These are phyloP conservation scores for Volucella zonaria DNA, from an alignment of 2,888 invertebrate genomes.

Conservation along the genomic window DNA sequence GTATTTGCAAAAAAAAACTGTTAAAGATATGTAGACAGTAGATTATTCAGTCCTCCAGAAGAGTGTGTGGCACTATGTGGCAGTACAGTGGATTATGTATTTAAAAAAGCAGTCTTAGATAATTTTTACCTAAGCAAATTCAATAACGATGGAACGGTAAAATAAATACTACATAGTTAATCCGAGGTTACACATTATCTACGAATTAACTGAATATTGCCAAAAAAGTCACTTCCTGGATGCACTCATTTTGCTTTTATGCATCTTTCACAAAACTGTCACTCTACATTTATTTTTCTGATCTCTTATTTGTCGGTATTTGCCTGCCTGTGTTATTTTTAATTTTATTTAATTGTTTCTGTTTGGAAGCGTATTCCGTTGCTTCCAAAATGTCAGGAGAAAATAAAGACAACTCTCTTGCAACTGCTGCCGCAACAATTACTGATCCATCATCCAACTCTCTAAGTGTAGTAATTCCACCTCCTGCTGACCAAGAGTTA, in stretches of 20 bases:
- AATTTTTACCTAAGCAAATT: too few species aligned
- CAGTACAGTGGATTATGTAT: too few species aligned
- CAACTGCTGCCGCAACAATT: neutral
- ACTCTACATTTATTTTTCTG: neutral
- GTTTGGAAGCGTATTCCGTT: neutral
- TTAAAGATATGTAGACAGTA: too few species aligned
- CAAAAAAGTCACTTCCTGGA: neutral
- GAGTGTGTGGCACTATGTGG: too few species aligned
- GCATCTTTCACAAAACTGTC: neutral
- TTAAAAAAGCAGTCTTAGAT: too few species aligned
- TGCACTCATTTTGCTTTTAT: neutral
- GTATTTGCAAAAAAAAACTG: too few species aligned
- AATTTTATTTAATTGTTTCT: neutral
- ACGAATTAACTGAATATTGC: too few species aligned
- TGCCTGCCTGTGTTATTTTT: constrained; percentile 6
- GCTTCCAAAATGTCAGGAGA: constrained; percentile 43
- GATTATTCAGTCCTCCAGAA: too few species aligned
- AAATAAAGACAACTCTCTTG: neutral
- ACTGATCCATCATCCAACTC: neutral
- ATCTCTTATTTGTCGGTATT: constrained; percentile 1
- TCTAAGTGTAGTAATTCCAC: constrained; percentile 11
- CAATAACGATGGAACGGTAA: too few species aligned
- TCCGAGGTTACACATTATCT: too few species aligned
- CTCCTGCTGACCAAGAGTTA: constrained; percentile 15
- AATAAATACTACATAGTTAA: too few species aligned